Evolutionary conservation across 2,888 invertebrate genomes (phyloP).

Genomic region (Spicauda simplicius): DNA sequence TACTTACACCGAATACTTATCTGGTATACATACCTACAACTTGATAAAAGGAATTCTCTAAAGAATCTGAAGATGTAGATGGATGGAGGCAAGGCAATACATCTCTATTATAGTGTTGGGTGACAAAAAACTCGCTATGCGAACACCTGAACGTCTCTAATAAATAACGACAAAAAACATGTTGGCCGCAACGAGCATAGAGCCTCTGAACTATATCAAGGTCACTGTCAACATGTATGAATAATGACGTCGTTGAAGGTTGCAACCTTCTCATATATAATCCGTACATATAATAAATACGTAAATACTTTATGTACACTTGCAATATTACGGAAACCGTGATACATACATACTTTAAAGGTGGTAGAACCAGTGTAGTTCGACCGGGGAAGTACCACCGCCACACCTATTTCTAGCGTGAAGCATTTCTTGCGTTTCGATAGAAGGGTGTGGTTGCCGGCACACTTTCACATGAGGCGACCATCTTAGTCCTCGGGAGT

Average conservation of each 20-base stretch:
- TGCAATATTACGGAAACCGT: too few relatives aligned
- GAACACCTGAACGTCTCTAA: constrained; percentile 54
- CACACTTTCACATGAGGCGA: too few relatives aligned
- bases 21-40: too few relatives aligned
- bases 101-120: constrained; percentile 41
- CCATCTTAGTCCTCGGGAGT: too few relatives aligned
- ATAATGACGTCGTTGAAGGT: constrained; percentile 29
- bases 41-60: not conserved
- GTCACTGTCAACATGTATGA: constrained; percentile 46
- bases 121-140: constrained; percentile 63
- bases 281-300: not conserved
- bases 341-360: too few relatives aligned
- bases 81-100: constrained; percentile 5
- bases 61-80: not conserved
- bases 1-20: too few relatives aligned
- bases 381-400: too few relatives aligned
- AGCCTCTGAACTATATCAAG: constrained; percentile 75
- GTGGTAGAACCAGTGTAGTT: too few relatives aligned
- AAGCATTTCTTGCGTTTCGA: too few relatives aligned
- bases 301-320: not conserved
- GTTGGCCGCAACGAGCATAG: constrained; percentile 47
- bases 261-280: not conserved
- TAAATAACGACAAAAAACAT: constrained; percentile 56
- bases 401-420: too few relatives aligned
- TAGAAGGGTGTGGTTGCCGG: too few relatives aligned